These are phyloP conservation scores for Mycteria americana DNA, from an alignment of 2,797 vertebrate genomes.

Conservation along the genomic window DNA sequence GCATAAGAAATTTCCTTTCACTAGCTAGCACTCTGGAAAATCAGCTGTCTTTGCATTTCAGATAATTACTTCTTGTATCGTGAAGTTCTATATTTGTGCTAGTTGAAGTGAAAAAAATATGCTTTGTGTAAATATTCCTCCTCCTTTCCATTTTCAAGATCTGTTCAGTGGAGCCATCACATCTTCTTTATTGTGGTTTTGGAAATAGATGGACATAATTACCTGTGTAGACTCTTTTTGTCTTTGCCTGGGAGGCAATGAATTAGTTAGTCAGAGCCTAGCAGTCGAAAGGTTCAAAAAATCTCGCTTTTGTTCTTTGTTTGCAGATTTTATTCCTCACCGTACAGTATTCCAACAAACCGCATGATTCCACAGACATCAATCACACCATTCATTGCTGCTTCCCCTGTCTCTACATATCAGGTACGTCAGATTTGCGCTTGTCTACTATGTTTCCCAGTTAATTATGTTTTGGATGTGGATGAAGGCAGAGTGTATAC, in stretches of 20 bases:
- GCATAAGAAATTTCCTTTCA: background rate
- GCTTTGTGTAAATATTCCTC: slow-evolving; percentile 45
- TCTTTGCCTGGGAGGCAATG: slow-evolving; percentile 1
- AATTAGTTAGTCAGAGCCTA: slow-evolving; percentile 9
- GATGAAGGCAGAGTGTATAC: background rate
- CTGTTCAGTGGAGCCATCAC: slow-evolving; percentile 9
- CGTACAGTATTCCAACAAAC: slow-evolving; percentile 97
- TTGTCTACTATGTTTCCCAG: slow-evolving; percentile 25
- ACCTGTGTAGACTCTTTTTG: background rate
- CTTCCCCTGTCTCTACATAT: slow-evolving; percentile 97
- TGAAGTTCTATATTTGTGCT: slow-evolving; percentile 34
- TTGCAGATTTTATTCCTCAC: slow-evolving; percentile 95
- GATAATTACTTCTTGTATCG: slow-evolving; percentile 31
- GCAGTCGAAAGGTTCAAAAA: slow-evolving; percentile 48
- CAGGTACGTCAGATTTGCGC: slow-evolving; percentile 83
- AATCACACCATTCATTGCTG: slow-evolving; percentile 97
- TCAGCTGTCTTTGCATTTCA: slow-evolving; percentile 51
- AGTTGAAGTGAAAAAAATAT: slow-evolving; percentile 46
- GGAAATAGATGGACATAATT: slow-evolving; percentile 31
- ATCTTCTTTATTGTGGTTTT: slow-evolving; percentile 12
- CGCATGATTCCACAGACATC: slow-evolving; percentile 99
- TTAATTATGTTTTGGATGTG: slow-evolving; percentile 29
- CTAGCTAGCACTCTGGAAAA: slow-evolving; percentile 29
- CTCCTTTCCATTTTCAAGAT: slow-evolving; percentile 30
- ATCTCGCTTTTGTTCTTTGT: slow-evolving; percentile 75